phyloP scores from a whole-genome alignment of 2,888 invertebrate species.

The Drosophila phalerata region DNA sequence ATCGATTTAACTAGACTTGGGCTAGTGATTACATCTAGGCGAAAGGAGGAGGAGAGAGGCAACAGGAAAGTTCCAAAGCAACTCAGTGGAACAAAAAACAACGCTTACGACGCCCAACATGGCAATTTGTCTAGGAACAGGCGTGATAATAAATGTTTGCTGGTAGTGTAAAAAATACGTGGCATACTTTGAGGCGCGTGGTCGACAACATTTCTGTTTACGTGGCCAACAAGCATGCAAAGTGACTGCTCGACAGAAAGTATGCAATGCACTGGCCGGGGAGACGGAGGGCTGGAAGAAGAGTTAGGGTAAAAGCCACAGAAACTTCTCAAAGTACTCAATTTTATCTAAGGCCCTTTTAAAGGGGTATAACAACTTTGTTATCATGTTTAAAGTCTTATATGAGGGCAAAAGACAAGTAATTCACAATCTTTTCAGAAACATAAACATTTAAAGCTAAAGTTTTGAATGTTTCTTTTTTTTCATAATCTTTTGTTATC shows the following conservation, averaged over 20 bases:
- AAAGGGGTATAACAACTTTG: background rate
- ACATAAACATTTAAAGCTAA: no score
- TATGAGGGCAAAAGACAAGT: no score
- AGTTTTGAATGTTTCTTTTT: no score
- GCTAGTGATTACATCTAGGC: background rate
- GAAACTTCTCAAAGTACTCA: conserved; percentile 51
- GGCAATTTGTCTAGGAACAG: conserved; percentile 59
- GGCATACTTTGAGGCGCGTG: conserved; percentile 58
- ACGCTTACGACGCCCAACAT: conserved; percentile 58
- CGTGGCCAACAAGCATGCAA: conserved; percentile 66
- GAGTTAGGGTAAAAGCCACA: conserved; percentile 22
- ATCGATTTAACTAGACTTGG: background rate
- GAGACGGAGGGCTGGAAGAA: background rate
- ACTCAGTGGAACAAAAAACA: conserved; percentile 36
- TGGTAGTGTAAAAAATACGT: conserved; percentile 49
- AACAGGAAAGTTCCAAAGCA: background rate
- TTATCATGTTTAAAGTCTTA: background rate
- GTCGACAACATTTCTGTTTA: conserved; percentile 64
- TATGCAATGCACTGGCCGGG: conserved; percentile 11
- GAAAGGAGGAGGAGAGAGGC: background rate
- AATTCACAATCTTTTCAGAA: no score
- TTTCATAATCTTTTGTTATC: no score
- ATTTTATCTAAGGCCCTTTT: background rate
- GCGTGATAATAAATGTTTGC: conserved; percentile 61
- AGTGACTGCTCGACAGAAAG: conserved; percentile 34